Conservation (phyloP, 2,797 vertebrate species). For the Gila robusta region DNA sequence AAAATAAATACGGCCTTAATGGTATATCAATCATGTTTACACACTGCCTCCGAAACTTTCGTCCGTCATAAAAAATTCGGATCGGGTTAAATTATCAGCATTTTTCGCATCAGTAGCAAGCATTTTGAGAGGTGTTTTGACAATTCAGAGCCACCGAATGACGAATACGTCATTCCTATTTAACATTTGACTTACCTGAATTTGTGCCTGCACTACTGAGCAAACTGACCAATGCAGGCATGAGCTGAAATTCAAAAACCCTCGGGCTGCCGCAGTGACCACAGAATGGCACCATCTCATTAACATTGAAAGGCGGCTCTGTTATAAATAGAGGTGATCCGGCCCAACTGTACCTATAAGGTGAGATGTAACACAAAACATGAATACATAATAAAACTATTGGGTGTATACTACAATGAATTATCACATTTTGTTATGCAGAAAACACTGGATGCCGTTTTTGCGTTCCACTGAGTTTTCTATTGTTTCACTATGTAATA, state of each 20-base stretch:
- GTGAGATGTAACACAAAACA: neutral
- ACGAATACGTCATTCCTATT: too few species aligned
- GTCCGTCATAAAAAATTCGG: too few species aligned
- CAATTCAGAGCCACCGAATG: too few species aligned
- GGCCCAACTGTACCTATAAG: slow-evolving; percentile 82
- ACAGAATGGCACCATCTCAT: slow-evolving; percentile 73
- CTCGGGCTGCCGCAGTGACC: slow-evolving; percentile 79
- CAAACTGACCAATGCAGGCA: slow-evolving; percentile 90
- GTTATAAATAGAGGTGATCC: slow-evolving; percentile 86
- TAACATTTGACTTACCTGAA: slow-evolving; percentile 41
- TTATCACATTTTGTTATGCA: neutral
- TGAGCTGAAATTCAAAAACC: slow-evolving; percentile 92
- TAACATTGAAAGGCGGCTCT: slow-evolving; percentile 63
- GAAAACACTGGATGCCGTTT: neutral
- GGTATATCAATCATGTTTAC: too few species aligned
- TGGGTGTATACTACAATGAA: neutral
- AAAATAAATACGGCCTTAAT: too few species aligned
- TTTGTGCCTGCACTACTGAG: slow-evolving; percentile 72
- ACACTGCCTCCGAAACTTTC: too few species aligned
- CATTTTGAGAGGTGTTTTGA: too few species aligned
- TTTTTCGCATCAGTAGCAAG: too few species aligned
- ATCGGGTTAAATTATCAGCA: too few species aligned
- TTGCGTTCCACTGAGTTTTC: neutral
- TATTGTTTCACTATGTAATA: neutral
- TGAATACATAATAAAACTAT: neutral